phyloP scores from a whole-genome alignment of 1,140 invertebrate species.

The Ips nitidus region DNA sequence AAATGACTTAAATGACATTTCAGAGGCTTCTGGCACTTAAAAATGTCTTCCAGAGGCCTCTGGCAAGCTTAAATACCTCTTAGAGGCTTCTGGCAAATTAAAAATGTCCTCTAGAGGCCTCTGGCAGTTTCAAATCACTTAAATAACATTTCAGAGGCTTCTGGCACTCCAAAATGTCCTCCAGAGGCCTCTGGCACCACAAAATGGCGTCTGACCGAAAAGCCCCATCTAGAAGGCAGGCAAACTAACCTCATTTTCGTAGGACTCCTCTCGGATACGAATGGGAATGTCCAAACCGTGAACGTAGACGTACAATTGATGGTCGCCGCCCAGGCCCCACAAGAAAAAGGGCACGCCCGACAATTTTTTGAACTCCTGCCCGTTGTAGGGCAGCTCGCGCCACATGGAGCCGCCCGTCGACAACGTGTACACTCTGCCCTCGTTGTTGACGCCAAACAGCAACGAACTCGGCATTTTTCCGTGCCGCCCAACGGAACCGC shows the following conservation, averaged over 20 bases:
- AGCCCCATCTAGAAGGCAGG: no score
- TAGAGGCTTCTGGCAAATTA: no score
- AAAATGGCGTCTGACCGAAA: no score
- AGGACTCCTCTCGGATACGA: conserved; percentile 84
- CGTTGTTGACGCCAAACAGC: conserved; percentile 83
- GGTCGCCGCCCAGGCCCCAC: conserved; percentile 90
- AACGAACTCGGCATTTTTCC: conserved; percentile 71
- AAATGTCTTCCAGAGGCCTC: no score
- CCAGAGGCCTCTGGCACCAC: no score
- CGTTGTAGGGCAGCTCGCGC: conserved; percentile 80
- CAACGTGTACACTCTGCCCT: conserved; percentile 81
- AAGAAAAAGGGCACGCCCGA: conserved; percentile 80
- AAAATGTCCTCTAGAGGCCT: no score
- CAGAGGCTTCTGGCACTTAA: no score
- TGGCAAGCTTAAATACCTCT: no score
- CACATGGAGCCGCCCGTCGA: conserved; percentile 77
- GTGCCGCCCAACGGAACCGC: not conserved
- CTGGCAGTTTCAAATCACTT: no score
- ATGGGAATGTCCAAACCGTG: conserved; percentile 88
- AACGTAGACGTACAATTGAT: conserved; percentile 89
- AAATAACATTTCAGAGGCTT: no score
- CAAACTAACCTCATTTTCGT: conserved; percentile 79
- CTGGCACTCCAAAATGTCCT: no score
- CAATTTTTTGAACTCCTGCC: conserved; percentile 84
- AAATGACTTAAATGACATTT: no score